Conservation (phyloP, 2,888 invertebrate species). For the Caenorhabditis sp. region DNA sequence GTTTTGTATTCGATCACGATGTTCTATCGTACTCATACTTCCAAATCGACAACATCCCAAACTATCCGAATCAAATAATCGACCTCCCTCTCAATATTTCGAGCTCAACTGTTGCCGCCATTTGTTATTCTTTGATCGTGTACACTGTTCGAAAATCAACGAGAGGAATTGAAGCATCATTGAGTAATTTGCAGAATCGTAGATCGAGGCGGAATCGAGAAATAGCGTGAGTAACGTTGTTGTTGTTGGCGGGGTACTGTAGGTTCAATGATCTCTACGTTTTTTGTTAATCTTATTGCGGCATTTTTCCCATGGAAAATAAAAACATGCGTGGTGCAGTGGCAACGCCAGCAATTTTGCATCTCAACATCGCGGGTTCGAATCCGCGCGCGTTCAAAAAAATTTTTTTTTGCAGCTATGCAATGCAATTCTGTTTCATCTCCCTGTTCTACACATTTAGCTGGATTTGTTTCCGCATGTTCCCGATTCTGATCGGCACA, state of each 20-base stretch:
- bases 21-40: slow-evolving; percentile 44
- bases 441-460: slow-evolving; percentile 46
- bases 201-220: slow-evolving; percentile 25
- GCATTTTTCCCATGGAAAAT: too few relatives aligned
- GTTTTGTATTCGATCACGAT: slow-evolving; percentile 43
- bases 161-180: slow-evolving; percentile 16
- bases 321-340: too few relatives aligned
- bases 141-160: slow-evolving; percentile 29
- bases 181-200: slow-evolving; percentile 10
- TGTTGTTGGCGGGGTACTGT: too few relatives aligned
- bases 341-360: too few relatives aligned
- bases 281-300: too few relatives aligned
- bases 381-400: too few relatives aligned
- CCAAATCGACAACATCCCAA: slow-evolving; percentile 23
- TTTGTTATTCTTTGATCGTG: slow-evolving; percentile 42
- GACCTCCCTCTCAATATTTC: slow-evolving; percentile 47
- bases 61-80: slow-evolving; percentile 50
- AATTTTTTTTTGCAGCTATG: slow-evolving; percentile 35
- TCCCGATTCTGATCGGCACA: slow-evolving; percentile 38
- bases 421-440: slow-evolving; percentile 51
- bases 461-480: slow-evolving; percentile 51
- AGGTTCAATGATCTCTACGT: too few relatives aligned
- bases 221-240: slow-evolving; percentile 22
- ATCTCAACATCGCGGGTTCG: too few relatives aligned
- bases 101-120: slow-evolving; percentile 30